A percentile compares a stretch with the other conserved stretches of the same genome.
These are phyloP conservation scores for Rotaria magnacalcarata DNA, from an alignment of 2,888 invertebrate species.

Conservation along the genomic window DNA sequence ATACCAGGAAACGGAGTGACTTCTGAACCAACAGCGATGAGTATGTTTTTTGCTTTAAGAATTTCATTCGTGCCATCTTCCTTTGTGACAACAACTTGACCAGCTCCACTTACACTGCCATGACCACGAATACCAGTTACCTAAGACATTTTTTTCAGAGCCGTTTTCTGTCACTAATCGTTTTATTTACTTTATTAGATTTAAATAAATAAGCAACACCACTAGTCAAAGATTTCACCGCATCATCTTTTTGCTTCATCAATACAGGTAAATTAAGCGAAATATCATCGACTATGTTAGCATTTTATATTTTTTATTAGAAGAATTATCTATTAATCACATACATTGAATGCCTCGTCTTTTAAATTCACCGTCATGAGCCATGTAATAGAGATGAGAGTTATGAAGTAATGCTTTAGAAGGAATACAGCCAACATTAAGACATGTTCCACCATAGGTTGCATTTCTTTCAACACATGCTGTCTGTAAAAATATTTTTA, in stretches of 20 bases:
- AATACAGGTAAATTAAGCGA: slow-evolving; percentile 65
- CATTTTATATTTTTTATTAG: background rate
- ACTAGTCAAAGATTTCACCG: slow-evolving; percentile 85
- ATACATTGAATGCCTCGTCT: slow-evolving; percentile 74
- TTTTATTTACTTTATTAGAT: slow-evolving; percentile 76
- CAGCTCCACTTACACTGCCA: slow-evolving; percentile 81
- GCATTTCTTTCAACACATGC: slow-evolving; percentile 88
- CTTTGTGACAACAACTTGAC: slow-evolving; percentile 80
- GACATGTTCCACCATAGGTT: slow-evolving; percentile 92
- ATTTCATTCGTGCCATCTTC: slow-evolving; percentile 72
- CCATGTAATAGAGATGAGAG: slow-evolving; percentile 82
- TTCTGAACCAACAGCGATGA: slow-evolving; percentile 96
- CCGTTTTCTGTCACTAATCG: no score
- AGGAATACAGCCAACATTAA: slow-evolving; percentile 98
- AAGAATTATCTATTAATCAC: slow-evolving; percentile 41
- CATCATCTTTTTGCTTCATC: slow-evolving; percentile 79
- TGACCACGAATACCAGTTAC: slow-evolving; percentile 68
- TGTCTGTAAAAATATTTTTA: slow-evolving; percentile 65
- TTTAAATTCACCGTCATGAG: slow-evolving; percentile 78
- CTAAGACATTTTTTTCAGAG: background rate
- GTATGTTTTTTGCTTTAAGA: slow-evolving; percentile 85
- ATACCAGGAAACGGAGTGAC: slow-evolving; percentile 85
- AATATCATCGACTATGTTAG: slow-evolving; percentile 37
- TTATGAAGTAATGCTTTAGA: slow-evolving; percentile 88
- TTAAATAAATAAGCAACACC: slow-evolving; percentile 94